These are phyloP conservation scores for Alcedo atthis DNA, from an alignment of 2,797 vertebrate species.

Conservation along the genomic window DNA sequence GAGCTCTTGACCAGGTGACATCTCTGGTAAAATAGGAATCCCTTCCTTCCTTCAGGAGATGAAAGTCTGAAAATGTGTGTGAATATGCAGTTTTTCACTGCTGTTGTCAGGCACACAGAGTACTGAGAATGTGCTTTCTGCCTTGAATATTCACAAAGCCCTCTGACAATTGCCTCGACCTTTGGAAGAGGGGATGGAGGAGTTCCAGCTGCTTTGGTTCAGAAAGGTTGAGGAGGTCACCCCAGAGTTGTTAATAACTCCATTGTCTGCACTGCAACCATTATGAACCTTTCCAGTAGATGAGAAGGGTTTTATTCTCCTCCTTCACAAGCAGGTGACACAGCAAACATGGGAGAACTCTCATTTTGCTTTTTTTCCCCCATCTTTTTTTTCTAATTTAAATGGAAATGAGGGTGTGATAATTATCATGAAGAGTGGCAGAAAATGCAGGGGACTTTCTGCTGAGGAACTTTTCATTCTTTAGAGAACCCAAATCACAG, in stretches of 20 bases:
- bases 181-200: background rate
- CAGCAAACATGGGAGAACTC: background rate
- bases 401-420: constrained; percentile 5
- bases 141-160: background rate
- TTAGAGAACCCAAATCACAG: background rate
- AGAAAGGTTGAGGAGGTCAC: background rate
- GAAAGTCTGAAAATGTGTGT: background rate
- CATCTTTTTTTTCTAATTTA: background rate
- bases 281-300: background rate
- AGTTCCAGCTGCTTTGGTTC: background rate
- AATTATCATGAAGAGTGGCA: constrained; percentile 5
- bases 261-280: background rate
- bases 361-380: background rate
- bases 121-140: background rate
- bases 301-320: background rate
- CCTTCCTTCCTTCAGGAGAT: background rate
- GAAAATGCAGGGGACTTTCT: rapidly evolving
- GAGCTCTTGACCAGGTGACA: rapidly evolving
- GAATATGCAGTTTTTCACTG: background rate
- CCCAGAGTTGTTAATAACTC: background rate
- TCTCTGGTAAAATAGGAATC: background rate
- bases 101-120: background rate
- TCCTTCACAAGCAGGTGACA: background rate
- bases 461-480: background rate
- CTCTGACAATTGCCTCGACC: background rate